Evolutionary conservation across 2,113 vertebrate species (phyloP).

Genomic region (Caranx ignobilis): DNA sequence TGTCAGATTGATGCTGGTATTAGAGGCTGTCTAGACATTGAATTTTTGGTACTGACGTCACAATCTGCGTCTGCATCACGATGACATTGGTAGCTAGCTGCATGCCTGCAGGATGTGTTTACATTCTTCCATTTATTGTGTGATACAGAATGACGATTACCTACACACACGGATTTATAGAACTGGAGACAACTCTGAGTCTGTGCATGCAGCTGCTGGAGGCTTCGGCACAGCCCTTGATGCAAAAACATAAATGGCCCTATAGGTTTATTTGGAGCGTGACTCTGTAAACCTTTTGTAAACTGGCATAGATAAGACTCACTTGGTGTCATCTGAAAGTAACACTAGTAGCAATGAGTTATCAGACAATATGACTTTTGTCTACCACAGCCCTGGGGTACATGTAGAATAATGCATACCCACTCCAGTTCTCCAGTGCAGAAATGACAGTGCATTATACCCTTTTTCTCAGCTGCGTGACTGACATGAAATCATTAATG

Average conservation of each 20-base stretch:
- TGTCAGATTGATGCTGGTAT: no score
- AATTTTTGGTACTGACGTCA: no score
- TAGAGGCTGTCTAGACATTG: no score
- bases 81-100: no score
- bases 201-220: background rate
- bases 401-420: background rate
- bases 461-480: slow-evolving; percentile 27
- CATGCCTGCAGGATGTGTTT: background rate
- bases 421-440: background rate
- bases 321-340: background rate
- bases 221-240: background rate
- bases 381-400: background rate
- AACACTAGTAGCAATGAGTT: background rate
- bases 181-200: background rate
- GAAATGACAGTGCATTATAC: slow-evolving; percentile 25
- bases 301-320: background rate
- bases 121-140: background rate
- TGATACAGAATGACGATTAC: background rate
- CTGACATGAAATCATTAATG: slow-evolving; percentile 60
- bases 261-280: background rate
- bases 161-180: background rate
- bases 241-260: background rate
- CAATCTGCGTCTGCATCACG: no score
- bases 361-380: background rate
- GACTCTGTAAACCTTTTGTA: background rate